A percentile compares a stretch with the other conserved stretches of the same genome.
These are phyloP conservation scores for Champsocephalus gunnari DNA, from an alignment of 2,797 vertebrate genomes.

Conservation along the genomic window DNA sequence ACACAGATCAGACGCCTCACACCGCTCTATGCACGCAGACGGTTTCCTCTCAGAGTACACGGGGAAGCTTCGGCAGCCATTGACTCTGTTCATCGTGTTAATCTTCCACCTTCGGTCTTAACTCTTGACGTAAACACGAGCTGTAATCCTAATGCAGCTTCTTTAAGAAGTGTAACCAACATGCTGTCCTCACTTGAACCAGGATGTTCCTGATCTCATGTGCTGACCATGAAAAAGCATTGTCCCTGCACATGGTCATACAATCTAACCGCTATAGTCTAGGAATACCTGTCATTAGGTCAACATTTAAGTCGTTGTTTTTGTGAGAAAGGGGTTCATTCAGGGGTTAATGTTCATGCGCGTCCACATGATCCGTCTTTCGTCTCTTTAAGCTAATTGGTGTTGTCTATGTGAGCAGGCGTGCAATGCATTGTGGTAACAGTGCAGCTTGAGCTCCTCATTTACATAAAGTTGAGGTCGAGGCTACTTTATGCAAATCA, in stretches of 20 bases:
- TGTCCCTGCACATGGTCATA: neutral
- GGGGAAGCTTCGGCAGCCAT: neutral
- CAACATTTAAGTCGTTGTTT: neutral
- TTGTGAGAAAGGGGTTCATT: neutral
- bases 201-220: constrained; percentile 43
- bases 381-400: too few species aligned
- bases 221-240: constrained; percentile 11
- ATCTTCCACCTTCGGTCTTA: constrained; percentile 21
- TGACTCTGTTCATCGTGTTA: constrained; percentile 16
- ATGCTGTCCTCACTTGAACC: constrained; percentile 31
- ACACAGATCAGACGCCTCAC: constrained; percentile 13
- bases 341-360: neutral
- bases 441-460: too few species aligned
- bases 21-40: neutral
- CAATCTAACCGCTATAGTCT: neutral
- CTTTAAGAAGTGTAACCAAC: constrained; percentile 31
- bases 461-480: too few species aligned
- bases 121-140: constrained; percentile 46
- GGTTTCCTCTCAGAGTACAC: neutral
- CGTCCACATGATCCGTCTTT: too few species aligned
- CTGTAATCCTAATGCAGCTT: constrained; percentile 33
- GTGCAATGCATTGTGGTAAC: too few species aligned
- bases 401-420: too few species aligned
- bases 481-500: too few species aligned
- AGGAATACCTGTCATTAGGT: neutral